Conservation (phyloP, 2,797 vertebrate genomes). For the Sebastes minor region DNA sequence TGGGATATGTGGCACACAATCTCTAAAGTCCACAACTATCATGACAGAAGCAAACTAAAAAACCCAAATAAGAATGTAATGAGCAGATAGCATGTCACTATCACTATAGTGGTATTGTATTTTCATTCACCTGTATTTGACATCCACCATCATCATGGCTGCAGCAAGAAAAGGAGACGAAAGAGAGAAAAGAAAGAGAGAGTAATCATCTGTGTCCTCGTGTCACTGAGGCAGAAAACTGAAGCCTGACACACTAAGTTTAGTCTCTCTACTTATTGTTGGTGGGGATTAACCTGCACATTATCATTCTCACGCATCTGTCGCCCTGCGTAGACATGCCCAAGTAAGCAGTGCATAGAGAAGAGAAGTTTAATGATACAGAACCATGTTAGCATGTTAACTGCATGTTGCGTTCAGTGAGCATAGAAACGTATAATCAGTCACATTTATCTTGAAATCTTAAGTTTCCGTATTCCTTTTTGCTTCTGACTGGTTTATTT, state of each 20-base stretch:
- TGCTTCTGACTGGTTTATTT: not conserved
- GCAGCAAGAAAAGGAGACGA: slow-evolving; percentile 14
- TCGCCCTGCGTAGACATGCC: slow-evolving; percentile 51
- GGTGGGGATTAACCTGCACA: slow-evolving; percentile 53
- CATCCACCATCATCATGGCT: slow-evolving; percentile 22
- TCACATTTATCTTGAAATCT: not conserved
- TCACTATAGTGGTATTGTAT: not conserved
- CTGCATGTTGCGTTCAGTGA: not conserved
- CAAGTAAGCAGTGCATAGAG: not conserved
- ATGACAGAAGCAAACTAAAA: not conserved
- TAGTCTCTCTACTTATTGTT: not conserved
- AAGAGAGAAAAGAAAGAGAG: slow-evolving; percentile 4
- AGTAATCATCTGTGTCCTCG: not conserved
- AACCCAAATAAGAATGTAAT: not conserved
- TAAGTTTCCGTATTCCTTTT: not conserved
- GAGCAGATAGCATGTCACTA: not conserved
- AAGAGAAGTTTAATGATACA: slow-evolving; percentile 1
- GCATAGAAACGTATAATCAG: not conserved
- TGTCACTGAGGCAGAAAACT: slow-evolving; percentile 6
- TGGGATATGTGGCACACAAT: not conserved
- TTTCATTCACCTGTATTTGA: slow-evolving; percentile 36
- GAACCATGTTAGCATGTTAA: not conserved
- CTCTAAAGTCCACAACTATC: not conserved
- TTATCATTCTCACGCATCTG: slow-evolving; percentile 60
- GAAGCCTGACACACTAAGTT: not conserved